Evolutionary conservation across 2,797 vertebrate genomes (phyloP).

Genomic region (Staurois parvus): DNA sequence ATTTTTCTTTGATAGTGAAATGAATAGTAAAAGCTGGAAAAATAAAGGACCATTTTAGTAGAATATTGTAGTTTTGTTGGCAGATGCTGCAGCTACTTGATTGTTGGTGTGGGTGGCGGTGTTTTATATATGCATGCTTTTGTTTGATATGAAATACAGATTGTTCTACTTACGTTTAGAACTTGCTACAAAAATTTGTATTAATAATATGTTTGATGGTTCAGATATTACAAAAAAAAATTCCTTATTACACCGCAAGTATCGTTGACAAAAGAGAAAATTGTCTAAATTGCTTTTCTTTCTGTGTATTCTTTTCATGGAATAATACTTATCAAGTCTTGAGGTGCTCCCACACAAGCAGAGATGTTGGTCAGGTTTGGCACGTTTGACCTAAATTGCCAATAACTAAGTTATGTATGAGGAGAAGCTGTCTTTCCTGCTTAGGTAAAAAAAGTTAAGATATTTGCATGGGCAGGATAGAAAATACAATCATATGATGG

Average conservation of each 20-base stretch:
- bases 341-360: no score
- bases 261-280: no score
- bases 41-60: not conserved
- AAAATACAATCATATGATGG: not conserved
- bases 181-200: not conserved
- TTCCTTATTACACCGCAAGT: no score
- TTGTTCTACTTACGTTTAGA: not conserved
- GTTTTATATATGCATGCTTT: slow-evolving; percentile 31
- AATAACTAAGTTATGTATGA: no score
- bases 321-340: slow-evolving; percentile 29
- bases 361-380: no score
- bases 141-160: not conserved
- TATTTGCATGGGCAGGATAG: not conserved
- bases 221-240: slow-evolving; percentile 1
- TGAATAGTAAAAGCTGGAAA: not conserved
- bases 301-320: not conserved
- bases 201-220: not conserved
- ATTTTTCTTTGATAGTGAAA: slow-evolving; percentile 6
- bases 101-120: slow-evolving; percentile 38
- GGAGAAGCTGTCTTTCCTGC: no score
- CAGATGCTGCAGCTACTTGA: slow-evolving; percentile 4
- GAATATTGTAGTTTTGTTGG: slow-evolving; percentile 18
- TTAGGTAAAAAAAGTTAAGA: no score
- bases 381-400: not conserved
- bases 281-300: not conserved